Evolutionary conservation across 2,797 vertebrate species (phyloP).

Genomic region (Alcedo atthis): DNA sequence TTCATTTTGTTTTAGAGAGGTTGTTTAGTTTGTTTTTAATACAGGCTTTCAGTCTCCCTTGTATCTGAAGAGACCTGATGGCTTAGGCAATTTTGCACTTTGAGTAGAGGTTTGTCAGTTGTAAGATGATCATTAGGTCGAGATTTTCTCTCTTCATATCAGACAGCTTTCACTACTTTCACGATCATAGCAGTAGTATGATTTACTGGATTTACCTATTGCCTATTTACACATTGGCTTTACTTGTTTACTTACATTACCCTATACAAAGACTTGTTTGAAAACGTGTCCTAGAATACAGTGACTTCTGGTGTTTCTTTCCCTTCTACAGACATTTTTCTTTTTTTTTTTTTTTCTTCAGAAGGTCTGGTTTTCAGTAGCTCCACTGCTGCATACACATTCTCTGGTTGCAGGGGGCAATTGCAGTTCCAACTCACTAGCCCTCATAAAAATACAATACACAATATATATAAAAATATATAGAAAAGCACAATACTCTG

Average conservation of each 20-base stretch:
- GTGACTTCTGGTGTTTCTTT: background rate
- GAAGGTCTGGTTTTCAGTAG: background rate
- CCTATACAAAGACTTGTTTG: background rate
- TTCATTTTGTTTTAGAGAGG: background rate
- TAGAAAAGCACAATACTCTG: background rate
- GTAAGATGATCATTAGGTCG: rapidly evolving
- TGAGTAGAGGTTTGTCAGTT: background rate
- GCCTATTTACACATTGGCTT: background rate
- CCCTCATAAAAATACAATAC: background rate
- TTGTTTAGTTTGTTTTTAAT: background rate
- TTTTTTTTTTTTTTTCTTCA: background rate
- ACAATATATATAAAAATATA: background rate
- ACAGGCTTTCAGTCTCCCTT: rapidly evolving
- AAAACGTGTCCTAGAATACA: background rate
- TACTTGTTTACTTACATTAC: background rate
- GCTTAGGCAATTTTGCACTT: background rate
- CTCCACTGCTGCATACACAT: background rate
- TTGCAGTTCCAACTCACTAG: background rate
- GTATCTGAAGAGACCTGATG: background rate
- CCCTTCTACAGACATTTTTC: background rate
- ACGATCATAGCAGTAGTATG: background rate
- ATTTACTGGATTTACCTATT: background rate
- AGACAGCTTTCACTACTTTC: background rate
- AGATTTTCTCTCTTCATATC: background rate
- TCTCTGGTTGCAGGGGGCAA: background rate